Base-by-base conservation (phyloP, 92 coral and sea anemone genomes). In the Siderastrea radians region DNA sequence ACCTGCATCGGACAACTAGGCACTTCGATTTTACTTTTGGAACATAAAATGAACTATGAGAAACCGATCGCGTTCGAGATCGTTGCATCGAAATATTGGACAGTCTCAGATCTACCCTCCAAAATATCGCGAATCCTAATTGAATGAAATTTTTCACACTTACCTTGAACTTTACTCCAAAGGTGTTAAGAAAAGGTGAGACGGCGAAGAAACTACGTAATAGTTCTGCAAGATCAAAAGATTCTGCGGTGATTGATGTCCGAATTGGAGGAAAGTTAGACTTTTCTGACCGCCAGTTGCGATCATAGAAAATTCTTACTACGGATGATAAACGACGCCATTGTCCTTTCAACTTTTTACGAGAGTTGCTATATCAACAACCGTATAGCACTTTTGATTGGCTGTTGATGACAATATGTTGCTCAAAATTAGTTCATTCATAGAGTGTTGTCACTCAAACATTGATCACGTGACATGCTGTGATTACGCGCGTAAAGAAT, bases 321-420 rank as follows among this genome's bases (percentile, higher is more conserved):
- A 95, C 91, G 72, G 84, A 69, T 65, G 78, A 79, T 77, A 93
- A 93, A 86, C 92, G 95, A 93, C 98, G 96, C 95, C 98, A 95
- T 95, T 95, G 98, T 89, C 90, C 94, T 94, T 89, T 88, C 88
- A 89, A 79, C 86, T 93, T 90, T 85, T 94, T 92, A 90, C 89
- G 84, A 82, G 87, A 94, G 98, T 95, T 95, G 98, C 98, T 93
- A 95, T 95, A 93, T 95, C 98, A 95, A 95, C 98, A 93, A 69
- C 74, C 80, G 69, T 78, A 81, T 64, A 75, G 75, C 86, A 77
- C 72, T 11, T 89, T 79, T 90, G 94, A 95, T 95, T 95, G 98
- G 98, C 62, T 84, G 53, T 13, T 13, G 63, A 44, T 86, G 93
- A 95, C 98, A 93, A 86, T 88, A 69, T 46, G 19, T 76, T 83